Conservation (phyloP, 2,888 invertebrate species). For the Ennomos quercinarius region DNA sequence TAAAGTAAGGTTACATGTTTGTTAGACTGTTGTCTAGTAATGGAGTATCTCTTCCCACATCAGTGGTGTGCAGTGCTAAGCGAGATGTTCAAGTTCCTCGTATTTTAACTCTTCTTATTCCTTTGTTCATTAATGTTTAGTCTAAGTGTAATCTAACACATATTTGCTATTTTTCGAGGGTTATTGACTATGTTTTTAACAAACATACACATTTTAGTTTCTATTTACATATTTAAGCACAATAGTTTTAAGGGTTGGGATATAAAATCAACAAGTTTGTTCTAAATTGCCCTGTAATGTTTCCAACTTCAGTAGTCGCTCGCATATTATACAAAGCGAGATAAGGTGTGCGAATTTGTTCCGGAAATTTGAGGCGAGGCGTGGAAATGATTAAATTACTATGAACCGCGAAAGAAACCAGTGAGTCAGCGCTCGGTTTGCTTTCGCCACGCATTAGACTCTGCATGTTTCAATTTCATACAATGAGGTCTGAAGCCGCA, state of each 20-base stretch:
- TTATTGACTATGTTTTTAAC: slow-evolving; percentile 73
- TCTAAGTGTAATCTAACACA: slow-evolving; percentile 71
- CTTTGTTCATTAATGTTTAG: slow-evolving; percentile 61
- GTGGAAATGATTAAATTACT: too few species aligned
- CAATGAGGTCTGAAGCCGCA: too few species aligned
- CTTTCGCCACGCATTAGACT: neutral
- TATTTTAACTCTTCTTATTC: slow-evolving; percentile 60
- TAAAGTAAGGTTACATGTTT: slow-evolving; percentile 57
- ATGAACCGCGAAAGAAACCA: too few species aligned
- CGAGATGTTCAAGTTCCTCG: slow-evolving; percentile 74
- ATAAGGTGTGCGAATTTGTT: too few species aligned
- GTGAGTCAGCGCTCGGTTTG: too few species aligned
- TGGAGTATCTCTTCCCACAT: slow-evolving; percentile 38
- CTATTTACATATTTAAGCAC: slow-evolving; percentile 70
- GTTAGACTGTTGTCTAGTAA: slow-evolving; percentile 43
- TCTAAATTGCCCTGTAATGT: slow-evolving; percentile 39
- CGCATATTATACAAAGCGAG: neutral
- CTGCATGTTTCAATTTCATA: neutral
- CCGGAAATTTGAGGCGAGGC: neutral
- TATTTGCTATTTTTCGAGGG: slow-evolving; percentile 81
- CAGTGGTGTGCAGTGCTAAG: slow-evolving; percentile 56
- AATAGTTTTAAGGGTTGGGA: slow-evolving; percentile 77
- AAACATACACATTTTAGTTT: slow-evolving; percentile 69
- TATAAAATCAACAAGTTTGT: slow-evolving; percentile 68
- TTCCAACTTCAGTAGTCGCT: slow-evolving; percentile 16